Percentiles rank a stretch among this genome's conserved stretches.
Evolutionary conservation across 1,140 invertebrate species (phyloP).

Genomic region (Paraescarpia echinospica): DNA sequence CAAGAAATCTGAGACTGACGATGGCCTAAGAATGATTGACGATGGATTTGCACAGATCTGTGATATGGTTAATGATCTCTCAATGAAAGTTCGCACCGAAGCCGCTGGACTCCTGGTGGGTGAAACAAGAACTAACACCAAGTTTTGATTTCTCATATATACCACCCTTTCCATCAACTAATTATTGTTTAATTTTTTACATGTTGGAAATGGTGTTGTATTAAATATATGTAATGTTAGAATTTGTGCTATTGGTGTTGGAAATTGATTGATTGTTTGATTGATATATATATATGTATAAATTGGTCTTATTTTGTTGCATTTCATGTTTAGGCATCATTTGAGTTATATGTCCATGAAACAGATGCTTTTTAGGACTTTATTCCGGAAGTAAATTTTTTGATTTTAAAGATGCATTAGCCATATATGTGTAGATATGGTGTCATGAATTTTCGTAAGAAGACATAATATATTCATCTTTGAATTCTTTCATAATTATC

Average conservation of each 20-base stretch:
- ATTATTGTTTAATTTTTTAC: too few species aligned
- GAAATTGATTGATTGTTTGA: too few species aligned
- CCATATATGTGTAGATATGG: too few species aligned
- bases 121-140: background rate
- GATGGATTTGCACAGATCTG: slow-evolving; percentile 97
- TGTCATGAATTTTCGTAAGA: background rate
- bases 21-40: slow-evolving; percentile 73
- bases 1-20: background rate
- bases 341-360: background rate
- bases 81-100: slow-evolving; percentile 59
- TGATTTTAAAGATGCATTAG: background rate
- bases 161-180: too few species aligned
- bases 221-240: too few species aligned
- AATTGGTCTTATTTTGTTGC: background rate
- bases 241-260: too few species aligned
- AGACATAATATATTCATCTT: background rate
- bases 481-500: background rate
- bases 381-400: too few species aligned
- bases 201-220: too few species aligned
- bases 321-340: background rate
- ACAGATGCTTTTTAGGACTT: too few species aligned
- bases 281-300: too few species aligned
- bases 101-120: slow-evolving; percentile 58
- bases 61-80: slow-evolving; percentile 89
- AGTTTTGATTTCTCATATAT: background rate